Percentiles rank a stretch among this genome's conserved stretches.
phyloP scores from a whole-genome alignment of 2,888 invertebrate species.

The Sphaerophoria taeniata region DNA sequence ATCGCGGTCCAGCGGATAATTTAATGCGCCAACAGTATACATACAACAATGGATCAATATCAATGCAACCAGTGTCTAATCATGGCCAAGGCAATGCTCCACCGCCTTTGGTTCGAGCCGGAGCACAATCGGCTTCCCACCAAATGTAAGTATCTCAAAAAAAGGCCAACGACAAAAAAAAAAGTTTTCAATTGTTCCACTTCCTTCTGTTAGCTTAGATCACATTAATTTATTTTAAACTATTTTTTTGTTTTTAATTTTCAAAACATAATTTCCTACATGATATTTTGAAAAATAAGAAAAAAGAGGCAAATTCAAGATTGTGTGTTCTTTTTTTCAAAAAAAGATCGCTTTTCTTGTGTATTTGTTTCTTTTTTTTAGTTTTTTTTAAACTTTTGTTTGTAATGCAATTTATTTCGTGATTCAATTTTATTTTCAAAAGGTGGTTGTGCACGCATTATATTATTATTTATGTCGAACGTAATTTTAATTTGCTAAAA shows the following conservation, averaged over 20 bases:
- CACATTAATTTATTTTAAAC: constrained; percentile 48
- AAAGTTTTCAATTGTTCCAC: constrained; percentile 65
- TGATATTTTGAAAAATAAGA: constrained; percentile 1
- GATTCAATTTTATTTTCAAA: constrained; percentile 72
- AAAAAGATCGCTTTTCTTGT: neutral
- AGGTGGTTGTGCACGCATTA: constrained; percentile 83
- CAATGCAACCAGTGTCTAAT: constrained; percentile 81
- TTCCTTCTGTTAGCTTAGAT: constrained; percentile 68
- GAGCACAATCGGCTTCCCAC: constrained; percentile 82
- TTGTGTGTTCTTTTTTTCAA: constrained; percentile 31
- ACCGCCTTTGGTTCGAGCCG: constrained; percentile 85
- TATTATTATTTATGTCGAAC: constrained; percentile 57
- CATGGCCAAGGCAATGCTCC: constrained; percentile 84
- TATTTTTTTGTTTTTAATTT: constrained; percentile 5
- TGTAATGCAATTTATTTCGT: constrained; percentile 64
- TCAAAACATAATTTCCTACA: constrained; percentile 1
- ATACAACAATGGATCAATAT: constrained; percentile 80
- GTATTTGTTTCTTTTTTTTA: constrained; percentile 21
- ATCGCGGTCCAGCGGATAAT: constrained; percentile 80
- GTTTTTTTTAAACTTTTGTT: neutral
- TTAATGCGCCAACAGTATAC: constrained; percentile 80
- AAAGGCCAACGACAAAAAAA: constrained; percentile 36
- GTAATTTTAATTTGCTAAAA: constrained; percentile 31
- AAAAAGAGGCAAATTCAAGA: constrained; percentile 63
- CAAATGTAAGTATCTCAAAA: constrained; percentile 79